Evolutionary conservation across 1,140 invertebrate species (phyloP), one percentile per base, ranked within the genome.

Genomic region (Drosophila repleta): DNA sequence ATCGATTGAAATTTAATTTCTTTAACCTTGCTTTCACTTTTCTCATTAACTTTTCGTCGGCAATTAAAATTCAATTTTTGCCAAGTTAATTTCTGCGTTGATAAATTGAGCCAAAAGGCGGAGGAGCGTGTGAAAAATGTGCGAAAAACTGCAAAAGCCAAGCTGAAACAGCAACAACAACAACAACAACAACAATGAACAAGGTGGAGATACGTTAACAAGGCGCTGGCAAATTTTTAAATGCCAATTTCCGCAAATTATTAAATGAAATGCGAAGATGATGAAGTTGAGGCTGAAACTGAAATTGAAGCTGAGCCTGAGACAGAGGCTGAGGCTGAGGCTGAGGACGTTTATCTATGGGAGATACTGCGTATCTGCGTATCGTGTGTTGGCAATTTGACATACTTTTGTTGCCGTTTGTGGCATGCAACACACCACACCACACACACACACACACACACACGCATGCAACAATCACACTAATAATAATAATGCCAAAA

Each of bases 21-120:
- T 88, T 87, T 87, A 87, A 87, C 82, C 83, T 88, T 87, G 82
- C 83, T 87, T 87, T 87, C 83, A 87, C 83, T 87, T 87, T 87
- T 88, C 83, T 87, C 83, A 88, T 87, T 87, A 87, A 88, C 83
- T 87, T 88, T 87, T 87, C 75, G 83, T 83, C 74, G 83, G 83
- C 83, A 87, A 87, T 87, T 87, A 87, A 87, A 87, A 88, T 88
- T 88, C 83, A 87, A 87, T 87, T 87, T 83, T 76, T 70, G 65
- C 46, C 71, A 68, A 60, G 17, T 35, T 49, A 13, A 48, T 21
- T 48, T 32, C n/a, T 65, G 39, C 13, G 4, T 71, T 75, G 78
- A 87, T 87, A 87, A 88, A 88, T 87, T 62, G 82, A 70, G 63
- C 56, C 77, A 78, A 62, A 39, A 43, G 51, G 67, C 49, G 76